phyloP scores from a whole-genome alignment of 2,888 invertebrate species.

The Schizaphis graminum region DNA sequence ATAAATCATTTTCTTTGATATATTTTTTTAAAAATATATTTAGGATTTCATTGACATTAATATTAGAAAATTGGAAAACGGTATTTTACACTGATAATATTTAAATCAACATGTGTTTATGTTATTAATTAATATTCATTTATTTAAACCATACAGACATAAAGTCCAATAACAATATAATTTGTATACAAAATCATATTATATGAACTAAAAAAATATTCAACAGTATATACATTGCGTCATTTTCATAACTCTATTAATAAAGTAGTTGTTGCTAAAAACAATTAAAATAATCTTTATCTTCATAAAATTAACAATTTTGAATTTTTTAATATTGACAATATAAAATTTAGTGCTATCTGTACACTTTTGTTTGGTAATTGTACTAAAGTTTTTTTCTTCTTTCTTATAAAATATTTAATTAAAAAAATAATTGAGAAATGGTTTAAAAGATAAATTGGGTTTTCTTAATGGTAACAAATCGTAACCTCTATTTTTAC shows the following conservation, averaged over 20 bases:
- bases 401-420: too few species aligned
- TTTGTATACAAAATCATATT: background rate
- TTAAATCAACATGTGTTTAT: background rate
- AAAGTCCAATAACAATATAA: background rate
- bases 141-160: background rate
- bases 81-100: background rate
- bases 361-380: too few species aligned
- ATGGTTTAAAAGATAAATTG: background rate
- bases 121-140: background rate
- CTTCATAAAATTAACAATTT: too few species aligned
- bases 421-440: too few species aligned
- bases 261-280: background rate
- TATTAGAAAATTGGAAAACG: background rate
- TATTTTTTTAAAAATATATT: background rate
- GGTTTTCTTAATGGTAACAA: background rate
- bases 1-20: background rate
- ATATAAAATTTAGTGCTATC: too few species aligned
- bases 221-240: background rate
- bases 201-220: background rate
- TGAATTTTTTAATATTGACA: too few species aligned
- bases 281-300: too few species aligned
- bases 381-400: too few species aligned
- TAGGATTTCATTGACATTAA: background rate
- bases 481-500: background rate
- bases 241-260: background rate